A percentile compares a stretch with the other conserved stretches of the same genome.
These are phyloP conservation scores for Hirtodrosophila histrioides DNA, from an alignment of 2,888 invertebrate species.

Conservation along the genomic window DNA sequence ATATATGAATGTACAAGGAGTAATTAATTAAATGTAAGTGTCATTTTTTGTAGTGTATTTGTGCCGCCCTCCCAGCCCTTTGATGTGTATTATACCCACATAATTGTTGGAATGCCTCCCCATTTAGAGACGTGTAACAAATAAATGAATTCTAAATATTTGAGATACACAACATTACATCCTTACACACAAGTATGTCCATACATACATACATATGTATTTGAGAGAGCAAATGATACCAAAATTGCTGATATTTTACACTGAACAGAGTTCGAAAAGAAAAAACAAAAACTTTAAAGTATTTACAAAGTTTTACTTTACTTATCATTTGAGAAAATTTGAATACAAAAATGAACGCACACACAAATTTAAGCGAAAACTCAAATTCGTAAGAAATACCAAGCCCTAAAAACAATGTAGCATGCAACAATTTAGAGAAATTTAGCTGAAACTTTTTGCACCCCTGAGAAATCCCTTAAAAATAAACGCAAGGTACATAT, in stretches of 20 bases:
- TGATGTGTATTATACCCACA: constrained; percentile 42
- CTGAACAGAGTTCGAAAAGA: constrained; percentile 63
- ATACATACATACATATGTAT: constrained; percentile 16
- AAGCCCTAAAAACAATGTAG: constrained; percentile 36
- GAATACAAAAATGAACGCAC: constrained; percentile 20
- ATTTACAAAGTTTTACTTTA: constrained; percentile 24
- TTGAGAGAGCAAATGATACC: constrained; percentile 44
- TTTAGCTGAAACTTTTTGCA: constrained; percentile 74
- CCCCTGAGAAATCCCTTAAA: constrained; percentile 29
- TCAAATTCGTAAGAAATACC: background rate
- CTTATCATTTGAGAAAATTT: constrained; percentile 16
- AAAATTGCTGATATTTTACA: constrained; percentile 74
- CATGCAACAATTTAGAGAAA: constrained; percentile 70
- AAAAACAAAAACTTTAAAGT: background rate
- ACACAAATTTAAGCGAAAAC: constrained; percentile 14
- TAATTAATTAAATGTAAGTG: constrained; percentile 51
- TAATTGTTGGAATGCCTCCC: constrained; percentile 42
- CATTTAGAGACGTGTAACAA: constrained; percentile 22
- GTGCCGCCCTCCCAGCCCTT: constrained; percentile 30
- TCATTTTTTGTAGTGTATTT: constrained; percentile 67
- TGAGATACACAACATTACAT: constrained; percentile 18
- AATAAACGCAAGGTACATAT: constrained; percentile 22
- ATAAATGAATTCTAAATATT: constrained; percentile 58
- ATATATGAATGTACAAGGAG: constrained; percentile 54
- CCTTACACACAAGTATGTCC: constrained; percentile 1